Conservation (phyloP, 2,113 vertebrate species). For the Sebastes schlegelii region DNA sequence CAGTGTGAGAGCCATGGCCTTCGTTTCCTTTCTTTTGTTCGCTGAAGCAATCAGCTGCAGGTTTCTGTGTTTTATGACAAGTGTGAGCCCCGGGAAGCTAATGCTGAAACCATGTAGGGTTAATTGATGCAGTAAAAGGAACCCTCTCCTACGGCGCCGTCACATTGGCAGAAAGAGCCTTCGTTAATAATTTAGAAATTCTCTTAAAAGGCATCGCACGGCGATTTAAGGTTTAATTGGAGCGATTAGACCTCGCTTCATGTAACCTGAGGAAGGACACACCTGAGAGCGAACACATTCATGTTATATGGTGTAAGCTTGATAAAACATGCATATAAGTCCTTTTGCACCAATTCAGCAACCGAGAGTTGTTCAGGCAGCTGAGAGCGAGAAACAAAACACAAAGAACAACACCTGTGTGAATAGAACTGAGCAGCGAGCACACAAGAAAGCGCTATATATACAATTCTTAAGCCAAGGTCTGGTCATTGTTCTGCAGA, state of each 20-base stretch:
- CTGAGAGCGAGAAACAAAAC: no score
- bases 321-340: no score
- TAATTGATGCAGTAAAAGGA: conserved; percentile 61
- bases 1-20: neutral
- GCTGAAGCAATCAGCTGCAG: conserved; percentile 14
- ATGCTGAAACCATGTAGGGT: conserved; percentile 67
- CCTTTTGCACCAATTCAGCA: no score
- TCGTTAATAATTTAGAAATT: conserved; percentile 45
- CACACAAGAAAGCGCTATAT: no score
- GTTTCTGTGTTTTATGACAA: conserved; percentile 30
- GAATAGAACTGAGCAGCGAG: no score
- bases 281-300: neutral
- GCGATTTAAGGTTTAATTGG: conserved; percentile 39
- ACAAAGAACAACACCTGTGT: no score
- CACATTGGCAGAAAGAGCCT: conserved; percentile 15
- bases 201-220: conserved; percentile 17
- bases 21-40: conserved; percentile 15
- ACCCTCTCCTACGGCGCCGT: conserved; percentile 22
- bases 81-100: conserved; percentile 41
- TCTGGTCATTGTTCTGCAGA: no score
- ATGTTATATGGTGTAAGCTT: no score
- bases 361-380: no score
- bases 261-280: neutral
- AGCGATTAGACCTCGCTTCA: conserved; percentile 33
- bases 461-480: no score